phyloP scores from a whole-genome alignment of 1,140 invertebrate species.

The Metopolophium dirhodum region DNA sequence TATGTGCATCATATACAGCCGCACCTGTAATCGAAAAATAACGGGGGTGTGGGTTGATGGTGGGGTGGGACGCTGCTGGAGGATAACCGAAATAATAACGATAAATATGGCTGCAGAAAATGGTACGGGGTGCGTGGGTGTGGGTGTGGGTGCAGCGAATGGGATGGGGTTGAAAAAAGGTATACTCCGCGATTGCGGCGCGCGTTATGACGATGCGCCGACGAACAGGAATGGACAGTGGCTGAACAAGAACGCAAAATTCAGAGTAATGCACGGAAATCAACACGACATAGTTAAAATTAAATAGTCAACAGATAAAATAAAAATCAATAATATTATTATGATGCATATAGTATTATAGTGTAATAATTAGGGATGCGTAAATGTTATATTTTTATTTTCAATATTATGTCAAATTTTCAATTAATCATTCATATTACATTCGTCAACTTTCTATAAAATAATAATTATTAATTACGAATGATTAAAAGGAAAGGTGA shows the following conservation, averaged over 20 bases:
- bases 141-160: neutral
- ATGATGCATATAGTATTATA: neutral
- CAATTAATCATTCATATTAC: neutral
- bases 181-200: neutral
- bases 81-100: constrained; percentile 29
- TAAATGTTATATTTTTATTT: neutral
- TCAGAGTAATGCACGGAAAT: neutral
- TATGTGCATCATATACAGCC: constrained; percentile 15
- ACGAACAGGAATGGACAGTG: neutral
- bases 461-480: neutral
- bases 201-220: neutral
- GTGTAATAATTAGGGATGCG: neutral
- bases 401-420: neutral
- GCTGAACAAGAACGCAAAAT: neutral
- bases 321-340: no score
- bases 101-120: neutral
- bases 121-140: neutral
- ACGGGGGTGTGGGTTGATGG: neutral
- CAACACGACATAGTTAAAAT: neutral
- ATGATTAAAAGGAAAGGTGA: neutral
- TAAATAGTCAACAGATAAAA: neutral
- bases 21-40: constrained; percentile 31
- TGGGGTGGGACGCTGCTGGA: neutral
- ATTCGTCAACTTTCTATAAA: neutral
- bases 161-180: neutral